phyloP scores from a whole-genome alignment of 2,113 vertebrate genomes.

The Dermatemys mawii region DNA sequence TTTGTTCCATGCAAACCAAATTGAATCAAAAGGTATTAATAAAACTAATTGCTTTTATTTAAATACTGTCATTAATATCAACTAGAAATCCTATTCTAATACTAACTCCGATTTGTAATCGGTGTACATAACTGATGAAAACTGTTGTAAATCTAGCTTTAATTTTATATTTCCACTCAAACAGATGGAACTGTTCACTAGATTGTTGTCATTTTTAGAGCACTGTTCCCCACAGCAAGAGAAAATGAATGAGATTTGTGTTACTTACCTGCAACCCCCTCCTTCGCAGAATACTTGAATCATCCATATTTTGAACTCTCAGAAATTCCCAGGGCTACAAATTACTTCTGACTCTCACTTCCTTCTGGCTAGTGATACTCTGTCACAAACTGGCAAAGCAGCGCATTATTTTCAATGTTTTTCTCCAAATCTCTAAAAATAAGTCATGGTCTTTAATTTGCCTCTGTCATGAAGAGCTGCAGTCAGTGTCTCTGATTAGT shows the following conservation, averaged over 20 bases:
- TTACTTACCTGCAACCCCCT: slow-evolving; percentile 85
- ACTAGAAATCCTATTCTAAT: not conserved
- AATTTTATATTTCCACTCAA: not conserved
- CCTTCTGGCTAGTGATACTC: slow-evolving; percentile 52
- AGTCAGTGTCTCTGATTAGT: slow-evolving; percentile 56
- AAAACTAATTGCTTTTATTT: not conserved
- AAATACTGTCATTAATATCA: not conserved
- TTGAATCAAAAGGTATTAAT: not conserved
- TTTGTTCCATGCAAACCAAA: not conserved
- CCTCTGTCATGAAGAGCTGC: slow-evolving; percentile 47
- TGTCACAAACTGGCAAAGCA: slow-evolving; percentile 47
- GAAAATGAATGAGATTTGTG: slow-evolving; percentile 38
- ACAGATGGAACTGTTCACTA: not conserved
- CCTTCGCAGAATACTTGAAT: slow-evolving; percentile 83
- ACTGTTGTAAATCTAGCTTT: not conserved
- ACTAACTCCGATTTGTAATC: not conserved
- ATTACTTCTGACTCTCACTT: slow-evolving; percentile 37
- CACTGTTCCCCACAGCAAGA: not conserved
- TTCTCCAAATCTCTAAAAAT: slow-evolving; percentile 61
- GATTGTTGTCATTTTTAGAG: not conserved
- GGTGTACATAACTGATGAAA: not conserved
- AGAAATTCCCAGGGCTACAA: slow-evolving; percentile 48
- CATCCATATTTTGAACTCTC: slow-evolving; percentile 77
- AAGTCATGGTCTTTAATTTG: slow-evolving; percentile 56
- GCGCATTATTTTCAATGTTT: slow-evolving; percentile 67